Conservation (phyloP, 2,113 vertebrate species). For the Puffinus mauretanicus region DNA sequence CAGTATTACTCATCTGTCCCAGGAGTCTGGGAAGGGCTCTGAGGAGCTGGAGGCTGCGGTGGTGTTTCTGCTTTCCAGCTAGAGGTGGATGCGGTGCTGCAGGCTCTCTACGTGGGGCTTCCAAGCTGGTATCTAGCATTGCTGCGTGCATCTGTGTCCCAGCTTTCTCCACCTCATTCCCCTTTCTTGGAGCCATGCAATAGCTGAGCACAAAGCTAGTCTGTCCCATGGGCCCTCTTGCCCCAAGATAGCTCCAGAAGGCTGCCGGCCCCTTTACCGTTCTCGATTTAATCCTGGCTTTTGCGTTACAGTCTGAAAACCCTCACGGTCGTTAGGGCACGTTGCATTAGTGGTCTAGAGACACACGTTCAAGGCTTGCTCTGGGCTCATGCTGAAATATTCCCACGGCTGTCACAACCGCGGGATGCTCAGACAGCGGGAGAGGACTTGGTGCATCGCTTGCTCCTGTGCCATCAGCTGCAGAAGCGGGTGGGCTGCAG, state of each 20-base stretch:
- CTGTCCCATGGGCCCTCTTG: background rate
- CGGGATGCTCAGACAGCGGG: background rate
- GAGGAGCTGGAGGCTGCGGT: background rate
- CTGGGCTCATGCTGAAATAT: background rate
- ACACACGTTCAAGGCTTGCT: background rate
- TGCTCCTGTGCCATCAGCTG: background rate
- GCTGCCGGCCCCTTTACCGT: background rate
- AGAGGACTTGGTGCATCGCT: background rate
- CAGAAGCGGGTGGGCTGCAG: background rate
- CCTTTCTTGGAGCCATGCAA: background rate
- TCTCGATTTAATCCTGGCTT: background rate
- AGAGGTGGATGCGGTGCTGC: background rate
- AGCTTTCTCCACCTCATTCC: background rate
- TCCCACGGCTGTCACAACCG: rapidly evolving
- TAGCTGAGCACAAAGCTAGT: background rate
- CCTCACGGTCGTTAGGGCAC: background rate
- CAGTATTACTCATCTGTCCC: background rate
- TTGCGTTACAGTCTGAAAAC: background rate
- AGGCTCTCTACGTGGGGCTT: background rate
- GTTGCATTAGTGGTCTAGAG: background rate
- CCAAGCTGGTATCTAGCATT: background rate
- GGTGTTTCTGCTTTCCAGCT: background rate
- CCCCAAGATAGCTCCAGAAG: background rate
- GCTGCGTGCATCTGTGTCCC: background rate
- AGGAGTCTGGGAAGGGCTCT: background rate